Evolutionary conservation across 2,888 invertebrate genomes (phyloP).

Genomic region (Eupelmus urozonus): DNA sequence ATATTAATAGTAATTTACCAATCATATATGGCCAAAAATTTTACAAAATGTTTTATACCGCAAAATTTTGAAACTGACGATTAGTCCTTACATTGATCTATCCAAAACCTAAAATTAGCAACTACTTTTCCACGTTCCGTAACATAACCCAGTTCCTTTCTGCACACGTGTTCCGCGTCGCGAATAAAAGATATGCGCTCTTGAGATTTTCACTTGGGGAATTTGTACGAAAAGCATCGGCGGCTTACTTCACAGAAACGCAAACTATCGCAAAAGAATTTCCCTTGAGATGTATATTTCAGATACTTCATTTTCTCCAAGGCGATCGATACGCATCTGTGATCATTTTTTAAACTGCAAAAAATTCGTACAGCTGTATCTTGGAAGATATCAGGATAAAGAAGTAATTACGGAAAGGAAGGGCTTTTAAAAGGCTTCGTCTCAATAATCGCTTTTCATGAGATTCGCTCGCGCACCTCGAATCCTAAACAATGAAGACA

Average conservation of each 20-base stretch:
- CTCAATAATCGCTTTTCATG: too few relatives aligned
- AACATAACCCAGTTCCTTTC: conserved; percentile 4
- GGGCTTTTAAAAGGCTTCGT: too few relatives aligned
- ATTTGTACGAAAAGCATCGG: conserved; percentile 13
- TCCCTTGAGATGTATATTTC: conserved; percentile 29
- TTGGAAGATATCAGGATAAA: too few relatives aligned
- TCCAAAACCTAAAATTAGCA: conserved; percentile 8
- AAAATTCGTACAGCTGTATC: background rate
- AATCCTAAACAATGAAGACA: too few relatives aligned
- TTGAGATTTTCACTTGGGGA: conserved; percentile 40
- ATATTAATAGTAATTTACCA: too few relatives aligned
- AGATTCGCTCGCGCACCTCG: too few relatives aligned
- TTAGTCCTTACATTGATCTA: too few relatives aligned
- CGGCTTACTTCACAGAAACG: background rate
- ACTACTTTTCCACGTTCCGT: background rate
- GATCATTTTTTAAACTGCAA: background rate
- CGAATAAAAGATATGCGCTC: conserved; percentile 30
- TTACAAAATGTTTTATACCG: too few relatives aligned
- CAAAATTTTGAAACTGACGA: too few relatives aligned
- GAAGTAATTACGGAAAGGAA: too few relatives aligned
- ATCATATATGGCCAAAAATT: too few relatives aligned
- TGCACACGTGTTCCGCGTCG: background rate
- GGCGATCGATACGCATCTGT: background rate
- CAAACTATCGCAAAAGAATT: conserved; percentile 25
- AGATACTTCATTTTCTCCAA: conserved; percentile 31